Percentiles rank a stretch among this genome's conserved stretches.
These are phyloP conservation scores for Thunnus thynnus DNA, from an alignment of 2,113 vertebrate species.

Conservation along the genomic window DNA sequence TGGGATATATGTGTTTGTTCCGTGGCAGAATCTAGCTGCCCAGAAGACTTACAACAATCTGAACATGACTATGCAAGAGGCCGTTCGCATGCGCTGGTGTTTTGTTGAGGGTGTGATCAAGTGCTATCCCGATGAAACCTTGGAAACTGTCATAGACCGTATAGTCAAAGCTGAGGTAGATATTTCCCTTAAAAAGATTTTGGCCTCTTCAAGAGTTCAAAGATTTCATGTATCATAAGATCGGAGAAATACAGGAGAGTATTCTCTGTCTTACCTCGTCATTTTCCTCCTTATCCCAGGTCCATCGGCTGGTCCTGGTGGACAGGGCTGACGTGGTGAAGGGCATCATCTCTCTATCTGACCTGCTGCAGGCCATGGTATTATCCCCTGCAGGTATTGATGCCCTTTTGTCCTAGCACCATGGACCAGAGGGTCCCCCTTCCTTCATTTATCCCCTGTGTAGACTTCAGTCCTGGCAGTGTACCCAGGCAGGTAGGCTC, in stretches of 20 bases:
- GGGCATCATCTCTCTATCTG: slow-evolving; percentile 95
- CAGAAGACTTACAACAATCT: slow-evolving; percentile 94
- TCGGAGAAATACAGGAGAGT: neutral
- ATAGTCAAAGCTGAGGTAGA: slow-evolving; percentile 91
- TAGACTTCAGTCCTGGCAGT: slow-evolving; percentile 26
- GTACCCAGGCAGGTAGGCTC: slow-evolving; percentile 40
- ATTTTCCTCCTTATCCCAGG: slow-evolving; percentile 79
- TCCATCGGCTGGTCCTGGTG: slow-evolving; percentile 97
- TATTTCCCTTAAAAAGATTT: neutral
- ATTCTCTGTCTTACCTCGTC: neutral
- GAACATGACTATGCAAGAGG: slow-evolving; percentile 91
- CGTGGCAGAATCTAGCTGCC: slow-evolving; percentile 89
- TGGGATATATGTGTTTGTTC: neutral
- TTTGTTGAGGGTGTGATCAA: slow-evolving; percentile 93
- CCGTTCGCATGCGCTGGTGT: slow-evolving; percentile 81
- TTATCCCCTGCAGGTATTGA: slow-evolving; percentile 95
- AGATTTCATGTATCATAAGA: neutral
- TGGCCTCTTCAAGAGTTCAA: neutral
- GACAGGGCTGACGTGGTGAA: slow-evolving; percentile 87
- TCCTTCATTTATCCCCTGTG: slow-evolving; percentile 13
- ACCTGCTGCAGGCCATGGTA: slow-evolving; percentile 96
- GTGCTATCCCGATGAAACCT: slow-evolving; percentile 90
- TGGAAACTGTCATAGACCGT: slow-evolving; percentile 90
- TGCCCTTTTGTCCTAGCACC: slow-evolving; percentile 88
- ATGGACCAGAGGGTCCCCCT: neutral